A percentile compares a stretch with the other conserved stretches of the same genome.
These are phyloP conservation scores for Brachionus manjavacas DNA, from an alignment of 1,140 invertebrate genomes.

Conservation along the genomic window DNA sequence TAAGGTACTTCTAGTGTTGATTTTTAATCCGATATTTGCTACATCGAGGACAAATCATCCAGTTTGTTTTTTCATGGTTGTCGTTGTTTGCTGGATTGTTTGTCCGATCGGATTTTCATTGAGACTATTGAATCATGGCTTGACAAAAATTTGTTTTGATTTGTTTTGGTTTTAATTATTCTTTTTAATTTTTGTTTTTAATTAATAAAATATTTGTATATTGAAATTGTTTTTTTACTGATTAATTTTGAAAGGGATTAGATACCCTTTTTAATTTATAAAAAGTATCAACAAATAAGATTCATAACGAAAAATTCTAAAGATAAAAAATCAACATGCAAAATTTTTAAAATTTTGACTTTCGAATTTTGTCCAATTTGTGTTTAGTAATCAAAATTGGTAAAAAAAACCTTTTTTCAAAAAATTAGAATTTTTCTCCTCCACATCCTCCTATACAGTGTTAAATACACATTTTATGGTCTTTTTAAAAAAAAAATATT, in stretches of 20 bases:
- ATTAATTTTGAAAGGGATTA: neutral
- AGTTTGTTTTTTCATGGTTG: slow-evolving; percentile 6
- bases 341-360: no score
- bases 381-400: no score
- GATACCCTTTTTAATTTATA: neutral
- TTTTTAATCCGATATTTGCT: neutral
- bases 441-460: no score
- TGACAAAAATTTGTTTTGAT: neutral
- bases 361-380: no score
- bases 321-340: no score
- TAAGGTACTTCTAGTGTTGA: neutral
- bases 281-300: neutral
- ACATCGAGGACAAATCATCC: neutral
- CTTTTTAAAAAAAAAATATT: no score
- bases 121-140: neutral
- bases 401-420: no score
- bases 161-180: neutral
- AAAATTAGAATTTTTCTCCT: no score
- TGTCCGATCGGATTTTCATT: neutral
- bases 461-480: no score
- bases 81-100: neutral
- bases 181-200: neutral
- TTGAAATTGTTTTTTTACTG: neutral
- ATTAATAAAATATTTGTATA: neutral
- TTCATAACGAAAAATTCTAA: no score